A percentile compares a stretch with the other conserved stretches of the same genome.
These are phyloP conservation scores for Corydoras sp. DNA, from an alignment of 2,113 vertebrate genomes.

Conservation along the genomic window DNA sequence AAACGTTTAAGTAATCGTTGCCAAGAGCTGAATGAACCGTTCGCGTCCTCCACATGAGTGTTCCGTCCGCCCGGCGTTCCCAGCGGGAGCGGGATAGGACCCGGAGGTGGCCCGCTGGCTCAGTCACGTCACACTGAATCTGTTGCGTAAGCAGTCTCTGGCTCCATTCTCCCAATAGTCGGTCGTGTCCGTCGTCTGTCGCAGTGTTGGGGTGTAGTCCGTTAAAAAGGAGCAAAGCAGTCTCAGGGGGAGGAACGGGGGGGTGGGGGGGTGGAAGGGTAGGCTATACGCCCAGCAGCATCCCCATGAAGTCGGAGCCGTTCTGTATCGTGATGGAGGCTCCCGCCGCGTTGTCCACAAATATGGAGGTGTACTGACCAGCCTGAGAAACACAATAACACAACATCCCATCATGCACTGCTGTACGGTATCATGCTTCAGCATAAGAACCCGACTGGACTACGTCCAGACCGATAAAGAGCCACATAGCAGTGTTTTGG, in stretches of 20 bases:
- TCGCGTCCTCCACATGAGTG: constrained; percentile 12
- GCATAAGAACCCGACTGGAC: too few relatives aligned
- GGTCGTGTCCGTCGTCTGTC: constrained; percentile 23
- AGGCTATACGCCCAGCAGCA: constrained; percentile 78
- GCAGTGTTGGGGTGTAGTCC: constrained; percentile 46
- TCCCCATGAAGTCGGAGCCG: constrained; percentile 86
- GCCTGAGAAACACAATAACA: constrained; percentile 59
- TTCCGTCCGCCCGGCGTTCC: constrained; percentile 25
- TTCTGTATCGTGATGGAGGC: constrained; percentile 80
- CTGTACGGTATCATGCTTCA: background rate
- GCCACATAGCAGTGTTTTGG: too few relatives aligned
- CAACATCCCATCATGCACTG: background rate
- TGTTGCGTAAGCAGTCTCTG: constrained; percentile 22
- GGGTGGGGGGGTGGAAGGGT: constrained; percentile 22
- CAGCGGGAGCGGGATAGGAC: background rate
- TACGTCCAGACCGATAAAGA: too few relatives aligned
- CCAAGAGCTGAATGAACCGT: constrained; percentile 18
- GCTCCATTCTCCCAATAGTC: background rate
- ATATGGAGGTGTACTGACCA: constrained; percentile 89
- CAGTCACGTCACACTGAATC: constrained; percentile 10
- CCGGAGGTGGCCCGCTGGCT: background rate
- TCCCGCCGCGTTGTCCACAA: constrained; percentile 85
- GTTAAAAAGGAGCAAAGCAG: constrained; percentile 36
- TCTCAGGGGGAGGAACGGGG: constrained; percentile 16
- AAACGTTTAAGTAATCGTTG: background rate